Base-by-base conservation (phyloP, 1,140 invertebrate species). In the Nephotettix cincticeps region DNA sequence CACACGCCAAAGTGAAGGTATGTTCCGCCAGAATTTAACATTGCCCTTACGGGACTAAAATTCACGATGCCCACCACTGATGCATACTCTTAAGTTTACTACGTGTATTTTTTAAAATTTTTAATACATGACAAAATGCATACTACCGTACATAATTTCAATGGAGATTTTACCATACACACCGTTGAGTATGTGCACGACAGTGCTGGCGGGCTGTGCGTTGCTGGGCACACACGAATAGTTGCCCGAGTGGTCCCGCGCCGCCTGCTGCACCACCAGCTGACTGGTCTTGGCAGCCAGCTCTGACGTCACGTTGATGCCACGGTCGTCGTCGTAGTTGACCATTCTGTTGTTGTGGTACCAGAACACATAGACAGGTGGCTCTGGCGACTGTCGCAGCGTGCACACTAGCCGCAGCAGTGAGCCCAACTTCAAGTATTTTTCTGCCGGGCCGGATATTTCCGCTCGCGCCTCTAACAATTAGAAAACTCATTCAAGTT, bases 291-390 rank as follows among this genome's bases (percentile, higher is more conserved):
- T 85, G 9, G 80, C 81, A 4, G 76, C 71, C 51, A 87, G 80
- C 72, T 92, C 88, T 1, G 90, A 89, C 51, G 89, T 93, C 17
- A 93, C 93, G 77, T 93, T 94, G 74, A 93, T 89, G 36, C 92
- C 92, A 67, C 90, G 86, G 83, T 92, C 91, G 67, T 88, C 83
- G 81, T 95, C 93, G 80, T 94, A 95, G 82, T 94, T 95, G 79
- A 95, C 93, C 92, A 95, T 94, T 69, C 91, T 85, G 76, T 91
- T 90, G 79, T 94, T 92, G 81, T 95, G 93, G 81, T 94, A 96
- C 94, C 93, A 95, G 84, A 94, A 95, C 40, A 95, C 87, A 78
- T 90, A 95, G 13, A 90, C 89, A 0, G 92, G 92, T 1, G 88
- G 87, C 77, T 93, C 92, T 1, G 93, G 94, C 58, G 91, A 93